Base-by-base conservation (phyloP, 2,888 invertebrate genomes). In the Agriotes lineatus region DNA sequence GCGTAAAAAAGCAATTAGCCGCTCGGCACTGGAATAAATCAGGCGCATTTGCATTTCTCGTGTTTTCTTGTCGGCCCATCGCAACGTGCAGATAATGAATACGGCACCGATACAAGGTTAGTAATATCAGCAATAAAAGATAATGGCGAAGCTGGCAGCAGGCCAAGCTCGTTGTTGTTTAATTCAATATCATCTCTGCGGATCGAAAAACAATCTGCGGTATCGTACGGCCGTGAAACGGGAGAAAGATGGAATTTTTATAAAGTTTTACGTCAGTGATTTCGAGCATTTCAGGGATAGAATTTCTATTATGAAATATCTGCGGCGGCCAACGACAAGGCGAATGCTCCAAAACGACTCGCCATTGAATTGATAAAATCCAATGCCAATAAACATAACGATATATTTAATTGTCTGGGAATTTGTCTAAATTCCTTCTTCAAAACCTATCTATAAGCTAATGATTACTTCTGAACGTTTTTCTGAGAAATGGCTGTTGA, bases 201-300 rank as follows among this genome's bases (percentile, higher is more conserved):
- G 52, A 59, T 50, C 65, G 65, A 58, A 58, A 65, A 45, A 65
- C 58, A 65, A 65, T 65, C 58, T 65, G 48, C 65, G 52, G 39
- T 64, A 48, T 48, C 48, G 19, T 33, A 56, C 25, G n/a, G 37
- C 19, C 2, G 12, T 12, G 33, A 16, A 52, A 42, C 45, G 35
- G 20, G 42, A 44, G 22, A 35, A 22, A 39, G 52, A 52, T 52
- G 52, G 52, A 45, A 64, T 48, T 60, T 60, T 60, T 60, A 48
- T 48, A 60, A 60, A 58, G 42, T 52, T 52, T 52, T 52, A 35
- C 52, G 30, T 52, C 52, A 33, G 52, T 42, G 37, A 42, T 58
- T 58, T 42, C 37, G 22, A 39, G 22, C 22, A 12, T 58, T 58
- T 58, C 16, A n/a, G n/a, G 20, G 33, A 16, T n/a, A 25, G 16